Percentiles rank a stretch among this genome's conserved stretches.
These are phyloP conservation scores for Python bivittatus DNA, from an alignment of 2,113 vertebrate genomes.

Conservation along the genomic window DNA sequence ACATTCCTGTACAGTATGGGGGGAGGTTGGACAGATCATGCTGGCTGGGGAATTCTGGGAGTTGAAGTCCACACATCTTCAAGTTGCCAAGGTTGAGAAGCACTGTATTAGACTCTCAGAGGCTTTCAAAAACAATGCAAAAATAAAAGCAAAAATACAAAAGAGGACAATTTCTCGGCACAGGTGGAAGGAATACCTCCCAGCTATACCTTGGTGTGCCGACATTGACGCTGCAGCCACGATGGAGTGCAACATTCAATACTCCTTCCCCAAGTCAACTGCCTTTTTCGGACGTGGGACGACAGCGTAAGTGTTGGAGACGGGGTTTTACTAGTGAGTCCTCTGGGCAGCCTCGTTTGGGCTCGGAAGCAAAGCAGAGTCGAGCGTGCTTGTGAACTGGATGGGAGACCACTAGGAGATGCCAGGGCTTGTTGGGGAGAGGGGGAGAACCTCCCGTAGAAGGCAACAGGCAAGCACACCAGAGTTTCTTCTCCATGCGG, in stretches of 20 bases:
- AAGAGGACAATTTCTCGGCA: background rate
- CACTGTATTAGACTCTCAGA: background rate
- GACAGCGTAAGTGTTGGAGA: background rate
- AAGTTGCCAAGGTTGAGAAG: background rate
- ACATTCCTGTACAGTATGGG: too few relatives aligned
- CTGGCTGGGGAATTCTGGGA: too few relatives aligned
- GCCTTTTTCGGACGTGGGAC: conserved; percentile 21
- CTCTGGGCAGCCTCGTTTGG: background rate
- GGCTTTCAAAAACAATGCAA: background rate
- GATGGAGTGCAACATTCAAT: background rate
- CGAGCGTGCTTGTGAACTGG: background rate
- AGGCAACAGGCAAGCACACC: background rate
- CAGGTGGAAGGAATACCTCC: conserved; percentile 29
- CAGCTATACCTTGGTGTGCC: background rate
- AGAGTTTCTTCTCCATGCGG: background rate
- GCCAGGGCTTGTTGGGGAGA: background rate
- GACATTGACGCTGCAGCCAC: background rate
- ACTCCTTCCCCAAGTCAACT: conserved; percentile 14
- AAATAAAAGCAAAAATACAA: background rate
- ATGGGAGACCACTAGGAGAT: background rate
- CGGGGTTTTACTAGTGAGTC: background rate
- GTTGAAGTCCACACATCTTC: background rate
- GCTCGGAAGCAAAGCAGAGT: background rate
- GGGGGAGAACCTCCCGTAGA: background rate
- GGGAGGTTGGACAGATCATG: too few relatives aligned